phyloP scores from a whole-genome alignment of 2,113 vertebrate species.

The Ictalurus punctatus region DNA sequence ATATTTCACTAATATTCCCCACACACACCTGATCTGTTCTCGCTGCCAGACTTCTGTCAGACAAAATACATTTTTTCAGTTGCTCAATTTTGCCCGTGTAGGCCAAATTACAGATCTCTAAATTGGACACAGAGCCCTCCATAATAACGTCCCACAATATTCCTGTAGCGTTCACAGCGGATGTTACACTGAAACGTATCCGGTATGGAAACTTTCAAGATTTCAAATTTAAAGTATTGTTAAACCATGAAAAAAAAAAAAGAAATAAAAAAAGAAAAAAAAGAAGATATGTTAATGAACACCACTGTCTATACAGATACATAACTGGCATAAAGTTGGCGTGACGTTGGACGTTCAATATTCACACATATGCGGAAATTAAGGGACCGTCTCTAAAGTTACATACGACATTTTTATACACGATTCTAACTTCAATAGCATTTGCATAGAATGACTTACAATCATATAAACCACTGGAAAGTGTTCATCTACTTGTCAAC shows the following conservation, averaged over 20 bases:
- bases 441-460: no score
- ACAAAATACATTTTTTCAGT: constrained; percentile 75
- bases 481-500: no score
- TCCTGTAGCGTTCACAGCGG: background rate
- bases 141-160: constrained; percentile 59
- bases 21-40: constrained; percentile 85
- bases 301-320: background rate
- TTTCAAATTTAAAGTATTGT: background rate
- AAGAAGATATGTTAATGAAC: background rate
- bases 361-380: no score
- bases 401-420: no score
- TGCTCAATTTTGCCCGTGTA: constrained; percentile 83
- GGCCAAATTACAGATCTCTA: constrained; percentile 87
- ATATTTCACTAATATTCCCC: constrained; percentile 25
- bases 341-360: no score
- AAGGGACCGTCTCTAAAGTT: no score
- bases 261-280: no score
- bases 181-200: background rate
- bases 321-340: no score
- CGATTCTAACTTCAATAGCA: no score
- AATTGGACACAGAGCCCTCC: constrained; percentile 82
- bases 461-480: no score
- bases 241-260: background rate
- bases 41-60: constrained; percentile 78
- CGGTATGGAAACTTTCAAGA: background rate